phyloP scores from a whole-genome alignment of 2,888 invertebrate genomes.

The Zaprionus bogoriensis region DNA sequence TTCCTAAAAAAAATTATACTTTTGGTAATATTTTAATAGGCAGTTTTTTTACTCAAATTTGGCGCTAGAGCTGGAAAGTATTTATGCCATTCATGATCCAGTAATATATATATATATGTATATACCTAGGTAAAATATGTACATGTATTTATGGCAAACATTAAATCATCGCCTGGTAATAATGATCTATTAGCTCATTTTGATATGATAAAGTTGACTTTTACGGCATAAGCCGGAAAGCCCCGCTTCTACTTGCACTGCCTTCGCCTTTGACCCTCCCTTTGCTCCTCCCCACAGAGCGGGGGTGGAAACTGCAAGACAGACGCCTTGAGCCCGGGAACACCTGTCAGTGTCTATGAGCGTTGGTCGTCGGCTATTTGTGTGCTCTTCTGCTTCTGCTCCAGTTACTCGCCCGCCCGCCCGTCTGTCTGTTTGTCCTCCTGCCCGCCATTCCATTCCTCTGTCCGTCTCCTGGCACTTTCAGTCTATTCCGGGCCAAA shows the following conservation, averaged over 20 bases:
- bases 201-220: conserved; percentile 21
- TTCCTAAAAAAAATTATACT: no score
- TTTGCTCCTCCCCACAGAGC: not conserved
- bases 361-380: conserved; percentile 11
- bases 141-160: no score
- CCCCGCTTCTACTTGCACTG: not conserved
- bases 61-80: no score
- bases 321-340: not conserved
- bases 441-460: no score
- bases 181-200: conserved; percentile 38
- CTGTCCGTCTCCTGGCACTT: conserved; percentile 6
- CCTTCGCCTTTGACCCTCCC: not conserved
- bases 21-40: no score
- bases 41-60: no score
- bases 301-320: not conserved
- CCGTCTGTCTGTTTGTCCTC: not conserved
- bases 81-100: no score
- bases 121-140: not conserved
- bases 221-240: conserved; percentile 1
- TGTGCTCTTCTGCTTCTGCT: conserved; percentile 21
- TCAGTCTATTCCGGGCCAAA: no score
- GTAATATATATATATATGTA: no score
- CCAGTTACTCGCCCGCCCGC: conserved; percentile 18
- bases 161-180: not conserved
- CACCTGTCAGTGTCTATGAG: conserved; percentile 21